A percentile compares a stretch with the other conserved stretches of the same genome.
These are phyloP conservation scores for Melieria picta DNA, from an alignment of 2,888 invertebrate species.

Conservation along the genomic window DNA sequence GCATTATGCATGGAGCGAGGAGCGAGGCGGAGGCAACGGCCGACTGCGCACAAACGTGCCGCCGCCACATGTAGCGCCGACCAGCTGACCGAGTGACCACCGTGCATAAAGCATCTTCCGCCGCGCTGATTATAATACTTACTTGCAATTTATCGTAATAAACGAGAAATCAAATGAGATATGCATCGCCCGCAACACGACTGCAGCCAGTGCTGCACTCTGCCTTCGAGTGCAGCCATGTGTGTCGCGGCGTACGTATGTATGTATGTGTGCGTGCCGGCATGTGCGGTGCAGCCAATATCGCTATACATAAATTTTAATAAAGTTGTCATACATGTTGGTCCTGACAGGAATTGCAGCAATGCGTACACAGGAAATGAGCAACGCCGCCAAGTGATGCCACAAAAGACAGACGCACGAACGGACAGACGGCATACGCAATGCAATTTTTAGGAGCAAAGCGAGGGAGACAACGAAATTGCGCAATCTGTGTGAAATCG, in stretches of 20 bases:
- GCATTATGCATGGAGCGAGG: slow-evolving; percentile 8
- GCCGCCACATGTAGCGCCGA: not conserved
- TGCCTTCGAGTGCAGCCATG: too few relatives aligned
- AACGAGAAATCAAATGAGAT: slow-evolving; percentile 30
- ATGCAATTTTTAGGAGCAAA: slow-evolving; percentile 16
- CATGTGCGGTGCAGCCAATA: not conserved
- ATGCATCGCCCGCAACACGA: slow-evolving; percentile 12
- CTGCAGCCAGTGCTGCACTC: too few relatives aligned
- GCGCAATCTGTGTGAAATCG: slow-evolving; percentile 2
- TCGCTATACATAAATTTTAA: slow-evolving; percentile 45
- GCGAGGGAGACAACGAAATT: slow-evolving; percentile 12
- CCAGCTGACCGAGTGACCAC: slow-evolving; percentile 9
- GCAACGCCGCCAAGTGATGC: not conserved
- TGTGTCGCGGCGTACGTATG: not conserved
- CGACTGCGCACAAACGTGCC: not conserved
- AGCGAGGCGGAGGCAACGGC: not conserved
- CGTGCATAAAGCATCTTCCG: not conserved
- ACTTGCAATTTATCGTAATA: slow-evolving; percentile 34
- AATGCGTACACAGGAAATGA: not conserved
- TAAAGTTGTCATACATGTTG: slow-evolving; percentile 52
- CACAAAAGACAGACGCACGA: not conserved
- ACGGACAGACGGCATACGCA: slow-evolving; percentile 16
- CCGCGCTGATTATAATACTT: slow-evolving; percentile 27
- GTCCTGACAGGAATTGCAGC: slow-evolving; percentile 29
- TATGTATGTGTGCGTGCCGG: not conserved